Evolutionary conservation across 2,888 invertebrate species (phyloP).

Genomic region (Antheraea assamensis): DNA sequence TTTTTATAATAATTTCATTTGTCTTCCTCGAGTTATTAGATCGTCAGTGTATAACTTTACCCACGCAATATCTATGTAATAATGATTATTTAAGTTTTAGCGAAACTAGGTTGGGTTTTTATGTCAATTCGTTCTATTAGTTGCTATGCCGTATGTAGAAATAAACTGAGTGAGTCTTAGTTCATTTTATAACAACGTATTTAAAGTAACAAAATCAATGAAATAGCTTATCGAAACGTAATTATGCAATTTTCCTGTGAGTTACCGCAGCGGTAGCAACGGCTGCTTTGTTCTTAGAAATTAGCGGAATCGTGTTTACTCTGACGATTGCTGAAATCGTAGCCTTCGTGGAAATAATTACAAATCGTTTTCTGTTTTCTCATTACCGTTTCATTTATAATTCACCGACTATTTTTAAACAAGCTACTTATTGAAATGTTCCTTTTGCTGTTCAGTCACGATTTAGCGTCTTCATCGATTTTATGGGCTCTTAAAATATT

Average conservation of each 20-base stretch:
- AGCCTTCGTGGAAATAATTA: slow-evolving; percentile 46
- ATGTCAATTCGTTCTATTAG: too few species aligned
- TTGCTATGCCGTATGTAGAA: not conserved
- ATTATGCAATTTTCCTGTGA: slow-evolving; percentile 13
- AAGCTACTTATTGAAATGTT: not conserved
- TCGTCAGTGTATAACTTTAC: not conserved
- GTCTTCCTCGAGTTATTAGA: too few species aligned
- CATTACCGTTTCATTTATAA: slow-evolving; percentile 10
- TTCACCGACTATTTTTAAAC: slow-evolving; percentile 26
- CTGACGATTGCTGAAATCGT: slow-evolving; percentile 54
- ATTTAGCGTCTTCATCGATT: not conserved
- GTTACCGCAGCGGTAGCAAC: slow-evolving; percentile 15
- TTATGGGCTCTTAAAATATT: not conserved
- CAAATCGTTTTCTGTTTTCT: slow-evolving; percentile 27
- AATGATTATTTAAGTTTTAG: not conserved
- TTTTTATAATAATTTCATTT: too few species aligned
- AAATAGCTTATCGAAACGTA: slow-evolving; percentile 6
- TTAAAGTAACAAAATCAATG: not conserved
- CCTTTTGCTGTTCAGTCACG: not conserved
- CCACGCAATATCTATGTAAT: not conserved
- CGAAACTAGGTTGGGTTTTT: too few species aligned
- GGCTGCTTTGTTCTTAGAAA: slow-evolving; percentile 62
- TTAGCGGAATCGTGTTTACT: slow-evolving; percentile 63
- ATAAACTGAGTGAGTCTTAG: not conserved
- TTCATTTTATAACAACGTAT: not conserved